Base-by-base conservation (phyloP, 2,888 invertebrate species). In the Tetheella fluctuosa region DNA sequence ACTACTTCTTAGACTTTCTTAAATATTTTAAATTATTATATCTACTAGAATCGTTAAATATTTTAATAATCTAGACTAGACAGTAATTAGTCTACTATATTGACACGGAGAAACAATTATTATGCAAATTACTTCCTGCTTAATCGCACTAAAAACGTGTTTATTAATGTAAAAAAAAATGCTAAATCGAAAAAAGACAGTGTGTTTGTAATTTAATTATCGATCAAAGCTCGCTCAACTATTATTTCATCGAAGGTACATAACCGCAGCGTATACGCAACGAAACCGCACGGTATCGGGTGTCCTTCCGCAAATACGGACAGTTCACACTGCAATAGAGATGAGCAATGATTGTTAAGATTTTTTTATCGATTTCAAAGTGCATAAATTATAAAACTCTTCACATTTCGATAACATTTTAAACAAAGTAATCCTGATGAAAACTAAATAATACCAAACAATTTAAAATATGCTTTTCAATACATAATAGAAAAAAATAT, bases 301-400 rank as follows among this genome's bases (percentile, higher is more conserved):
- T 88, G 63, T 77, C 60, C 84, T 90, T 89, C 90, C 89, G 86
- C 83, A 79, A 85, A 77, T 78, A 75, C 65, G 71, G 76, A 62
- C 69, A 66, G 13, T 67, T 63, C 69, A 63, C 59, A 59, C 59
- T 52, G 54, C 48, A 20, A 4, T 58, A 61, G 61, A 25, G 61
- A 53, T 58, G 58, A 0, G 42, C 23, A 28, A 37, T n/a, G n/a
- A 12, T 54, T 23, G 52, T 8, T 54, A 20, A 10, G 17, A 17
- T 20, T 2, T 23, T 13, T 23, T 15, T 25, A 53, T 53, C 25
- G 25, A 25, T 53, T 23, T 7, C 13, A 53, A 1, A 1, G 23
- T 12, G 7, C 4, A 15, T 7, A 25, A 25, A 25, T 17, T 48
- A n/a, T 48, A 8, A 17, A 3, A 20, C 6, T 17, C 20, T 48